A percentile compares a stretch with the other conserved stretches of the same genome.
Evolutionary conservation across 2,888 invertebrate genomes (phyloP).

Genomic region (Leptinotarsa tumamoca): DNA sequence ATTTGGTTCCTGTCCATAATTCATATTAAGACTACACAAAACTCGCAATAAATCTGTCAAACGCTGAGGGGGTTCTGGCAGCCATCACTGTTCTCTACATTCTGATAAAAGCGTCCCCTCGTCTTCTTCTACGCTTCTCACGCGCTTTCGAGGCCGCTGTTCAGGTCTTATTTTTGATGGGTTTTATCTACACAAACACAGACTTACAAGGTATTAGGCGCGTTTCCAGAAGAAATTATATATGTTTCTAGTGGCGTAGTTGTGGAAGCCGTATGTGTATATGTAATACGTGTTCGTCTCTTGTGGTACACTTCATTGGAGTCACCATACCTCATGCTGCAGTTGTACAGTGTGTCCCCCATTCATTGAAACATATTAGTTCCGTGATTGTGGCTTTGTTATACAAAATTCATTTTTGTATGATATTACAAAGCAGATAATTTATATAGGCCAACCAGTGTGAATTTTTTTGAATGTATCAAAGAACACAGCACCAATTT

Average conservation of each 20-base stretch:
- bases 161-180: conserved; percentile 26
- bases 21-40: conserved; percentile 67
- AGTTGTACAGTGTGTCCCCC: too few species aligned
- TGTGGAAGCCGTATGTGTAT: background rate
- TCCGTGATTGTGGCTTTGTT: too few species aligned
- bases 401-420: too few species aligned
- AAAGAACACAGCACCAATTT: too few species aligned
- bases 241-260: conserved; percentile 13
- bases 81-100: conserved; percentile 47
- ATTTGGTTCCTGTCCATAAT: conserved; percentile 67
- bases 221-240: conserved; percentile 14
- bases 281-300: conserved; percentile 7
- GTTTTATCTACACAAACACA: conserved; percentile 29
- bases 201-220: conserved; percentile 28
- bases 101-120: conserved; percentile 28
- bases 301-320: background rate
- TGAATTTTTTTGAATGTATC: too few species aligned
- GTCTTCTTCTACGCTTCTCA: conserved; percentile 22
- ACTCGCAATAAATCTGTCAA: conserved; percentile 68
- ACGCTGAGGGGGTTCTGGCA: conserved; percentile 62
- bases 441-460: too few species aligned
- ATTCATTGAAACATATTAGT: too few species aligned
- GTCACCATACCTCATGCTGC: background rate
- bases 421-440: too few species aligned
- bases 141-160: conserved; percentile 20